Evolutionary conservation across 2,113 vertebrate species (phyloP), one percentile per base, ranked within the genome.

Genomic region (Parotia lawesii): DNA sequence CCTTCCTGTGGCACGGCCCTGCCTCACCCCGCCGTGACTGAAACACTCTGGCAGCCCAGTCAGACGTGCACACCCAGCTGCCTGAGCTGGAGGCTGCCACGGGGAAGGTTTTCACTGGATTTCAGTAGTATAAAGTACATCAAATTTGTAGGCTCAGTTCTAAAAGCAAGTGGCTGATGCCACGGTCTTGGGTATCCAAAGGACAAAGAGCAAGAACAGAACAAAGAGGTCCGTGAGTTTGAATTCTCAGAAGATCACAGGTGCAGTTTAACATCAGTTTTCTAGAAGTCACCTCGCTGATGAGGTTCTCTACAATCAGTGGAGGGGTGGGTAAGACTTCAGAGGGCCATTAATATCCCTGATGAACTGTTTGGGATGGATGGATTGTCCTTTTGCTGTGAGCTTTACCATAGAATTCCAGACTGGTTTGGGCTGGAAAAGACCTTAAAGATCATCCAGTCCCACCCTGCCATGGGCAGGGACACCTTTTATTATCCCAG

Each of bases 131-230:
- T 4, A 11, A 35, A 20, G 5, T 6, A 8, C 48, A 23, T 21
- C 2, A 0, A 0, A 7, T 33, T 15, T 19, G 25, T 4, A 33
- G 48, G 45, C 53, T 27, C 22, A 0, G 2, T 48, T n/a, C 71
- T 15, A 31, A 71, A 69, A 42, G 38, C 42, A 27, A 60, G 35
- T 0, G 25, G 44, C 48, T 3, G 4, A 33, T 20, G 16, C 2
- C 8, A n/a, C 6, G 10, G 42, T 9, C 37, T n/a, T 25, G 47
- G 23, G 13, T 10, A 24, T 10, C 37, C 81, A 19, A 27, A 80
- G 29, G 0, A 45, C 10, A 29, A 72, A 45, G 71, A 75, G 9
- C 29, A 60, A 8, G 33, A 42, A 15, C 4, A 61, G 44, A 53
- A 58, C 47, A 64, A 65, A 71, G 42, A 7, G 20, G 7, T 24